Base-by-base conservation (phyloP, 2,888 invertebrate genomes). In the Anthophora plumipes region DNA sequence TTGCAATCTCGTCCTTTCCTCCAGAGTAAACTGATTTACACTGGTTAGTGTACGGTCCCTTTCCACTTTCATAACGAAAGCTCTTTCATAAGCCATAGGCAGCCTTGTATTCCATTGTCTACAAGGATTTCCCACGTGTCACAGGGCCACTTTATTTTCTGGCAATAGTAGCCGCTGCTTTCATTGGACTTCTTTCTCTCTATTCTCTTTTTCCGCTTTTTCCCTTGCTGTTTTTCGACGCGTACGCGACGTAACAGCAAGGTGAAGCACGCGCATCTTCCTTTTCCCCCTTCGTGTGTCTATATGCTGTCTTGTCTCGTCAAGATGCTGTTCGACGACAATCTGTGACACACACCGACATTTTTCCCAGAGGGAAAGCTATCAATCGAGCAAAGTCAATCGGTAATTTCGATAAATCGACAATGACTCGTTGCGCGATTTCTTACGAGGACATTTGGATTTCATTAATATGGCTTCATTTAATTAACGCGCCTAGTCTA, bases 121-220 rank as follows among this genome's bases (percentile, higher is more conserved):
- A 83, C 78, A 68, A 85, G 81, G 78, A 88, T 88, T 88, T 87
- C 83, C 81, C 87, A 84, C 87, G 83, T 81, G 87, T 87, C 86
- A 79, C 73, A 77, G 64, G 76, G 61, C 85, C 82, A 85, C 88
- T 88, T 83, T 88, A 86, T 86, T 88, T 85, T 86, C 85, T 81
- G 81, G 86, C 87, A 87, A 83, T 83, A 82, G 81, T 75, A 70
- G 68, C 54, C 60, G 72, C 66, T 79, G 54, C 82, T 78, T 82
- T 83, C 83, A 71, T 85, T 87, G 80, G 46, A 67, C 70, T 81
- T 59, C 60, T 81, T 70, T 59, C 68, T 66, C 59, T 73, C 66
- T 67, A 59, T 39, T 46, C 61, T 25, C 46, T 31, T 57, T 50
- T 52, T 48, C 31, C n/a, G 7, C 12, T 25, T 1, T 14, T 8